Evolutionary conservation across 2,888 invertebrate genomes (phyloP).

Genomic region (Tethea ocularis): DNA sequence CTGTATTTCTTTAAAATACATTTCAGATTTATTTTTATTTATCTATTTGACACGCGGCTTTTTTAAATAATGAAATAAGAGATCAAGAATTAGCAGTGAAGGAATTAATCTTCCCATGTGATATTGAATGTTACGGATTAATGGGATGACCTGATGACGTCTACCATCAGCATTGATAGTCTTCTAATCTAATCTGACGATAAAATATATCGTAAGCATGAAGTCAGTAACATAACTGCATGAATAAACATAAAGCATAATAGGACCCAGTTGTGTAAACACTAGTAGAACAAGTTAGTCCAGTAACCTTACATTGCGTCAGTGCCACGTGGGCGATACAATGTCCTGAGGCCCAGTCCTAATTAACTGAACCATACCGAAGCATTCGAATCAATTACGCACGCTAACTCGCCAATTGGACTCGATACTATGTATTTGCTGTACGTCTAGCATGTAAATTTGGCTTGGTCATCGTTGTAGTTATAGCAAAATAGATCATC

Average conservation of each 20-base stretch:
- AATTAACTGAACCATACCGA: not conserved
- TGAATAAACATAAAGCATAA: slow-evolving; percentile 1
- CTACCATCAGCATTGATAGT: too few species aligned
- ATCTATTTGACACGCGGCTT: too few species aligned
- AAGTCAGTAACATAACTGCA: not conserved
- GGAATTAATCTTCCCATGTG: too few species aligned
- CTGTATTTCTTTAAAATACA: not conserved
- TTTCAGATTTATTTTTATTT: too few species aligned
- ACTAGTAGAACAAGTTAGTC: slow-evolving; percentile 28
- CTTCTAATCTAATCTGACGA: too few species aligned
- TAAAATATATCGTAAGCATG: too few species aligned
- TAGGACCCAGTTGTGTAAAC: slow-evolving; percentile 13
- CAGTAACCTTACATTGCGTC: slow-evolving; percentile 38
- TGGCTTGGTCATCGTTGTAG: not conserved
- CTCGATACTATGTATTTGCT: slow-evolving; percentile 4
- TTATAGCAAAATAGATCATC: too few species aligned
- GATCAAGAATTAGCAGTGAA: too few species aligned
- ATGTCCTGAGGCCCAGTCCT: slow-evolving; percentile 29
- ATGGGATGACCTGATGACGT: too few species aligned
- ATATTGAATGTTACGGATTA: too few species aligned
- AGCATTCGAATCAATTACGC: slow-evolving; percentile 24
- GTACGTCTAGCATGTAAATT: not conserved
- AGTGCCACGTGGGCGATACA: slow-evolving; percentile 48
- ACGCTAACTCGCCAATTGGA: slow-evolving; percentile 15
- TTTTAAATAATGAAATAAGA: too few species aligned